Percentiles rank a stretch among this genome's conserved stretches.
phyloP scores from a whole-genome alignment of 2,797 vertebrate genomes.

The Acipenser oxyrinchus region DNA sequence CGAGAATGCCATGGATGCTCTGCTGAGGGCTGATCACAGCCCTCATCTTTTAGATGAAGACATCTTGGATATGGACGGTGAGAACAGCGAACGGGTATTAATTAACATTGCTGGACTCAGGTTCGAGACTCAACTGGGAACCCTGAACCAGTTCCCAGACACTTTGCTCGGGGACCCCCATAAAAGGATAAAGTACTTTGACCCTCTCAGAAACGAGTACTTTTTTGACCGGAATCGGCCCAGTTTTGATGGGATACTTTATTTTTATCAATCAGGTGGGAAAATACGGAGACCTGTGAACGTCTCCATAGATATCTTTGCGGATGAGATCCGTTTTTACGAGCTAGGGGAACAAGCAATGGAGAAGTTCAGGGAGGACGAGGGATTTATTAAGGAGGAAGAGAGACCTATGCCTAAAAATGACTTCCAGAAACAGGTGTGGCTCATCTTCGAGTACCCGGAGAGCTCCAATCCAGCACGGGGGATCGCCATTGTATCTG shows the following conservation, averaged over 20 bases:
- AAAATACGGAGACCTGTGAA: constrained; percentile 86
- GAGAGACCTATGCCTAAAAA: constrained; percentile 80
- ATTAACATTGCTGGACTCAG: constrained; percentile 86
- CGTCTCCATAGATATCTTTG: constrained; percentile 88
- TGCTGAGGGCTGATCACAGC: constrained; percentile 61
- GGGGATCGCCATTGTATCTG: constrained; percentile 89
- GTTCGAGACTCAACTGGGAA: constrained; percentile 87
- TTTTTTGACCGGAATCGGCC: constrained; percentile 94
- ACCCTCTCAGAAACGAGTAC: constrained; percentile 91
- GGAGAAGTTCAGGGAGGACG: constrained; percentile 86
- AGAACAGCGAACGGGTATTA: constrained; percentile 77
- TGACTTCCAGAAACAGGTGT: constrained; percentile 93
- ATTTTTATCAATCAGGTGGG: constrained; percentile 92
- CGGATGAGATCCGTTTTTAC: constrained; percentile 90
- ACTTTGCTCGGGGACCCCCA: constrained; percentile 83
- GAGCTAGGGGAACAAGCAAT: constrained; percentile 88
- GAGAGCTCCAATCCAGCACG: constrained; percentile 86
- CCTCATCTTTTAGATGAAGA: constrained; percentile 66
- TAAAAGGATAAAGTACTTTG: constrained; percentile 87
- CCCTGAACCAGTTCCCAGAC: constrained; percentile 86
- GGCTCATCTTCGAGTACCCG: constrained; percentile 94
- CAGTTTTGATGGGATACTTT: constrained; percentile 89
- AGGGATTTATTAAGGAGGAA: constrained; percentile 87
- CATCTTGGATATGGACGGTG: constrained; percentile 52
- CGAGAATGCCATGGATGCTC: constrained; percentile 52